A percentile compares a stretch with the other conserved stretches of the same genome.
Conservation (phyloP, 2,113 vertebrate genomes). For the Trogon surrucura region DNA sequence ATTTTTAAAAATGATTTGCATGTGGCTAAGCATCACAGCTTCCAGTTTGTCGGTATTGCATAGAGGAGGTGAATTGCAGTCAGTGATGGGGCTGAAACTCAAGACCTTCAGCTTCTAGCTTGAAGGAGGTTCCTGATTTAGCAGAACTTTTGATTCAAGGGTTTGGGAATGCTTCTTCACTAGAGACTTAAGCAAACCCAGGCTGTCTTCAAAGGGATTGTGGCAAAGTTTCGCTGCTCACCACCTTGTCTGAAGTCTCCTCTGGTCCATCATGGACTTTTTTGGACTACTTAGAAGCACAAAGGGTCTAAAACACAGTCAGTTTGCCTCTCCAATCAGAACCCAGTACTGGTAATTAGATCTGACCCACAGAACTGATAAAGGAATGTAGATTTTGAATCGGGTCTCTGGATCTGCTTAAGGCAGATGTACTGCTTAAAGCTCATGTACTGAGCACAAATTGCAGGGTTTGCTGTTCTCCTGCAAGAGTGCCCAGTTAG, state of each 20-base stretch:
- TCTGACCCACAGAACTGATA: not conserved
- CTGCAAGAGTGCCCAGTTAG: not conserved
- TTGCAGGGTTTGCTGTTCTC: not conserved
- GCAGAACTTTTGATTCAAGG: not conserved
- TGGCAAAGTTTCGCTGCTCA: not conserved
- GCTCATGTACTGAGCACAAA: not conserved
- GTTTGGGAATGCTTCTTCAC: not conserved
- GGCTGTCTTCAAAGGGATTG: not conserved
- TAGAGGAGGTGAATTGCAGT: not conserved
- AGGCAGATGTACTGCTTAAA: no score
- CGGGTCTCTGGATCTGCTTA: not conserved
- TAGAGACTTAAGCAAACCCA: not conserved
- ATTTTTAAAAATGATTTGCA: not conserved
- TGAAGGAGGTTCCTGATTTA: not conserved
- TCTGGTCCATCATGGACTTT: not conserved
- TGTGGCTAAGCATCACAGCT: not conserved
- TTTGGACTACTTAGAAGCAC: not conserved
- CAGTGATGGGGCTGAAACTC: not conserved
- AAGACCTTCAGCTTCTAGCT: not conserved
- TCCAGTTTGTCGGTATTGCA: not conserved
- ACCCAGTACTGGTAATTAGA: not conserved
- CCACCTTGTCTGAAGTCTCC: not conserved
- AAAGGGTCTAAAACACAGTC: not conserved
- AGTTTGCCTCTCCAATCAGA: not conserved
- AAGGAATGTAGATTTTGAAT: not conserved